Conservation (phyloP, 2,797 vertebrate species). For the Mus minutoides region DNA sequence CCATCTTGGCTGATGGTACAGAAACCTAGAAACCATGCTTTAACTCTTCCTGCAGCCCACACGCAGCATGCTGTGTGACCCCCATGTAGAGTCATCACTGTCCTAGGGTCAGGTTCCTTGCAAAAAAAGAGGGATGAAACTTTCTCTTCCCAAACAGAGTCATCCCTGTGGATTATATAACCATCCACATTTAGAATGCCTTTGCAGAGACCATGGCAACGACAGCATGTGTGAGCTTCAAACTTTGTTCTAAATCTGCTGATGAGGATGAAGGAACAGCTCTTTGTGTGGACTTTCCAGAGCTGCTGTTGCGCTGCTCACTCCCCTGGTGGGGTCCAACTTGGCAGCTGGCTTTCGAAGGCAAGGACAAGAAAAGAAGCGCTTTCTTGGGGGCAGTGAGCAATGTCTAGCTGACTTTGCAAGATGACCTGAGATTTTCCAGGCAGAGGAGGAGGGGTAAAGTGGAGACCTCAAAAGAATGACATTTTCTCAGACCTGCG, state of each 20-base stretch:
- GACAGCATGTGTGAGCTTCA: constrained; percentile 81
- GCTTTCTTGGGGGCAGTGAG: constrained; percentile 3
- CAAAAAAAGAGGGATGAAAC: constrained; percentile 67
- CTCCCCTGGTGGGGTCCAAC: not conserved
- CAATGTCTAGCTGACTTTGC: constrained; percentile 19
- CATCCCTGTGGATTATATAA: constrained; percentile 87
- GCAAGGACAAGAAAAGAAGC: not conserved
- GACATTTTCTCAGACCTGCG: not conserved
- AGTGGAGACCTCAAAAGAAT: not conserved
- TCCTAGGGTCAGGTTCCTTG: constrained; percentile 77
- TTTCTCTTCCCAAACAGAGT: constrained; percentile 83
- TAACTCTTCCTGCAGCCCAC: not conserved
- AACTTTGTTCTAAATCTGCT: constrained; percentile 88
- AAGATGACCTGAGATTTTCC: constrained; percentile 6
- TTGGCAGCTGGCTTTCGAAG: constrained; percentile 5
- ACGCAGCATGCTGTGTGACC: not conserved
- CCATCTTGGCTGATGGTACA: not conserved
- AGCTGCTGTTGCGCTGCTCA: not conserved
- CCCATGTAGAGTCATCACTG: not conserved
- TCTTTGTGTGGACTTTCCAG: constrained; percentile 60
- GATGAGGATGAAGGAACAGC: constrained; percentile 85
- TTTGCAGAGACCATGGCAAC: constrained; percentile 89
- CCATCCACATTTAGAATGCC: constrained; percentile 88
- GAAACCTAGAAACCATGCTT: not conserved
- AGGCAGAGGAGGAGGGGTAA: not conserved